Conservation (phyloP, 2,888 invertebrate species). For the Acrobasis suavella region DNA sequence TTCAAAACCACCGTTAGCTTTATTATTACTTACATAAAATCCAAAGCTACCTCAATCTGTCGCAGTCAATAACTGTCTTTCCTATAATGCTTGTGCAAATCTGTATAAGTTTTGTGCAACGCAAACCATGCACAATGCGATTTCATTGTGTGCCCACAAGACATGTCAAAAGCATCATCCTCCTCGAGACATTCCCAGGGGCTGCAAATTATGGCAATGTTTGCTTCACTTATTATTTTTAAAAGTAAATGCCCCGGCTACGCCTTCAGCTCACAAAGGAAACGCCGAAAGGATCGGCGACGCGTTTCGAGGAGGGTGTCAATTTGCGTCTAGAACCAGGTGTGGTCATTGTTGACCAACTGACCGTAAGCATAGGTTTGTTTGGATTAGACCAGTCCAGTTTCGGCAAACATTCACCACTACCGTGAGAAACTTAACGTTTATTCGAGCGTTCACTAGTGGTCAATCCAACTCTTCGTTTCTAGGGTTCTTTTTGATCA, state of each 20-base stretch:
- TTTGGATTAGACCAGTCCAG: conserved; percentile 67
- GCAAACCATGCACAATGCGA: conserved; percentile 62
- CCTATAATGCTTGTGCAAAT: conserved; percentile 56
- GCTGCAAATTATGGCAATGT: conserved; percentile 70
- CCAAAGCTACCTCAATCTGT: conserved; percentile 33
- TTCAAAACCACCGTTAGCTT: neutral
- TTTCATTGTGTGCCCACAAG: conserved; percentile 54
- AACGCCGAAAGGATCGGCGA: conserved; percentile 61
- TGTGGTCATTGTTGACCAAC: conserved; percentile 72
- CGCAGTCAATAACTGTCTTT: conserved; percentile 32
- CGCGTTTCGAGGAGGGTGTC: conserved; percentile 69
- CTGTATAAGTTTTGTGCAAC: conserved; percentile 41
- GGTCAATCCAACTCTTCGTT: conserved; percentile 30
- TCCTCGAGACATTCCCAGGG: conserved; percentile 61
- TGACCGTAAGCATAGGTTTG: conserved; percentile 71
- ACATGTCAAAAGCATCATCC: conserved; percentile 75
- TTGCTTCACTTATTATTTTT: conserved; percentile 68
- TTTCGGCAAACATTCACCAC: conserved; percentile 52
- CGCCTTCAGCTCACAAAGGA: conserved; percentile 67
- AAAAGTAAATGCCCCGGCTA: conserved; percentile 59
- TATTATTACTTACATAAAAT: conserved; percentile 16
- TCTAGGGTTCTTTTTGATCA: conserved; percentile 6
- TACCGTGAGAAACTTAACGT: conserved; percentile 72
- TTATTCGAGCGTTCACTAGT: conserved; percentile 38
- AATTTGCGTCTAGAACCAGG: conserved; percentile 67